Evolutionary conservation across 2,797 vertebrate genomes (phyloP), one percentile per base, ranked within the genome.

Genomic region (Pogoniulus pusillus): DNA sequence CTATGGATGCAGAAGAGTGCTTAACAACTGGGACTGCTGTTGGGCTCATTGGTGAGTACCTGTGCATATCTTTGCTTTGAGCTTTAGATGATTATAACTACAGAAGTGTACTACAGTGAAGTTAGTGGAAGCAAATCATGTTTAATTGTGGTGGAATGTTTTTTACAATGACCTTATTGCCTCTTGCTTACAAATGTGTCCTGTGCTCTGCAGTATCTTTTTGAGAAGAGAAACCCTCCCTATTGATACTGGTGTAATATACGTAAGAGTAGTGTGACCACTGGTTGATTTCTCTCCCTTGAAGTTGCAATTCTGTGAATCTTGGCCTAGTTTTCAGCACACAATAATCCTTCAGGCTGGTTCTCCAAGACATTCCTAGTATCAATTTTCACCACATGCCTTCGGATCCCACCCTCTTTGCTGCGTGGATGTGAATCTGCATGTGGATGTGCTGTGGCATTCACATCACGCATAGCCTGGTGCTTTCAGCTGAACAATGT

Each of bases 381-480:
- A n/a, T 15, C 57, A 5, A 7, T 16, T 91, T 82, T 59, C 32
- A 66, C 30, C 7, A 13, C 16, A 10, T 10, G 12, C 41, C n/a
- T 68, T 84, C 55, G 17, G 35, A 32, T 68, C 35, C 12, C 32
- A 26, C 26, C 6, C 3, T 55, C 24, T 79, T 59, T 22, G 35
- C 60, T 30, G 0, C 2, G 12, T 47, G 55, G 12, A 35, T 39
- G 49, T 53, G 65, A 77, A 82, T 32, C 53, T 54, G 2, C 6
- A 3, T 10, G 9, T 26, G 12, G 10, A 6, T 30, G 16, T 30
- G 54, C 51, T 43, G 68, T 70, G 49, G 24, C 13, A 8, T 51
- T 76, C 45, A 29, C 34, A 19, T 7, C 11, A 1, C 5, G 12
- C 0, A 0, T 24, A 39, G 39, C 23, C 64, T 17, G 58, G 27